These are phyloP conservation scores for Yponomeuta malinellus DNA, from an alignment of 2,888 invertebrate species.

Conservation along the genomic window DNA sequence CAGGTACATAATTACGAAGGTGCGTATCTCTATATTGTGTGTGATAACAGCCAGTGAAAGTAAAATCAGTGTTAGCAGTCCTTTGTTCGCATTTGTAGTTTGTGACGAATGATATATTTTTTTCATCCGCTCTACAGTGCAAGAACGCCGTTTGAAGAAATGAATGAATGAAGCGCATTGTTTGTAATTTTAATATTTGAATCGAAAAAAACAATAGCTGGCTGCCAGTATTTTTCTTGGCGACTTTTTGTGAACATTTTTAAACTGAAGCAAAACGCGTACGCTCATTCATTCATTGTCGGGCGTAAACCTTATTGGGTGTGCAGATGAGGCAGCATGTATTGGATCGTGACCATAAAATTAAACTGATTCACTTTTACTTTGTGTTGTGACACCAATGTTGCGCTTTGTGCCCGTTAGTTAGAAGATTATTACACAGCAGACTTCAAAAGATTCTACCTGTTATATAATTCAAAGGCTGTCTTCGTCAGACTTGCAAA, in stretches of 20 bases:
- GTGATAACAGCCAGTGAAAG: no score
- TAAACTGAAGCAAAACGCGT: background rate
- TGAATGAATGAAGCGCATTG: conserved; percentile 1
- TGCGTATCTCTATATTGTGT: no score
- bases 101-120: background rate
- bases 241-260: background rate
- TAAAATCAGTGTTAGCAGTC: no score
- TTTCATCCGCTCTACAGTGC: background rate
- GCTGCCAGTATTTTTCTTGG: background rate
- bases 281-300: background rate
- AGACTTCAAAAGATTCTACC: background rate
- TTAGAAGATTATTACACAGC: background rate
- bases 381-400: conserved; percentile 2
- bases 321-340: no score
- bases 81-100: background rate
- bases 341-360: no score
- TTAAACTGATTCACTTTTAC: background rate
- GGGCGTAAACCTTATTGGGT: background rate
- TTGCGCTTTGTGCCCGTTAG: background rate
- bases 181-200: background rate
- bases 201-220: background rate
- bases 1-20: no score
- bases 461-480: conserved; percentile 16
- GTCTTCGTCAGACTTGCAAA: background rate
- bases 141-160: background rate